phyloP scores from a whole-genome alignment of 2,113 vertebrate species.

The Microtus richardsoni region DNA sequence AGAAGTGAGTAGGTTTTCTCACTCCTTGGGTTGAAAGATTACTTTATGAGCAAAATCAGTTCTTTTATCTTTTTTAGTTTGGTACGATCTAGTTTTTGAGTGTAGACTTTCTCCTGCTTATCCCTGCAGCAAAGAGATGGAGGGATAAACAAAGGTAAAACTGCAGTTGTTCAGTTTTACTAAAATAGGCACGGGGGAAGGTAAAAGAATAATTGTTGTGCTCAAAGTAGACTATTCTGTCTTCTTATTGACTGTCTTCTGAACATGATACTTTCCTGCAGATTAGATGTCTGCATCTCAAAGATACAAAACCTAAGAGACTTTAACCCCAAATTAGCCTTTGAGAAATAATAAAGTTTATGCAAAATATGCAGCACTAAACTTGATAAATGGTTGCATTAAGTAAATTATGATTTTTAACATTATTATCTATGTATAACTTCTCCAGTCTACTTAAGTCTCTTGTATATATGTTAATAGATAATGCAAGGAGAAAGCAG shows the following conservation, averaged over 20 bases:
- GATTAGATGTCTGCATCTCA: neutral
- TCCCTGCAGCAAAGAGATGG: neutral
- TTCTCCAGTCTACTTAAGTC: neutral
- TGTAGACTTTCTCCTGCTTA: neutral
- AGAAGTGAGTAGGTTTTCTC: neutral
- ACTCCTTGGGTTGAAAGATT: neutral
- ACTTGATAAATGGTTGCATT: neutral
- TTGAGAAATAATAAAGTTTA: slow-evolving; percentile 35
- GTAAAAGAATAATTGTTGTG: neutral
- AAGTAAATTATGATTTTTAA: neutral
- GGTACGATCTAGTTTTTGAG: neutral
- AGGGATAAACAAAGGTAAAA: neutral
- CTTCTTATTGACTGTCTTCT: accelerated
- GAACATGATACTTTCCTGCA: neutral
- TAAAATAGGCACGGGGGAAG: neutral
- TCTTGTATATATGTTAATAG: neutral
- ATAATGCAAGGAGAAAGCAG: neutral
- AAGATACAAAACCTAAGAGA: neutral
- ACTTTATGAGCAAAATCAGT: neutral
- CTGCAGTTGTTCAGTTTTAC: neutral
- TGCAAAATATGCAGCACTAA: slow-evolving; percentile 6
- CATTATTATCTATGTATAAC: neutral
- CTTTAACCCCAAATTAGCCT: neutral
- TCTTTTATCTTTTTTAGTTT: neutral
- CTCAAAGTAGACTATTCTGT: neutral